phyloP scores from a whole-genome alignment of 1,140 invertebrate genomes.

The Saccostrea glomerata region DNA sequence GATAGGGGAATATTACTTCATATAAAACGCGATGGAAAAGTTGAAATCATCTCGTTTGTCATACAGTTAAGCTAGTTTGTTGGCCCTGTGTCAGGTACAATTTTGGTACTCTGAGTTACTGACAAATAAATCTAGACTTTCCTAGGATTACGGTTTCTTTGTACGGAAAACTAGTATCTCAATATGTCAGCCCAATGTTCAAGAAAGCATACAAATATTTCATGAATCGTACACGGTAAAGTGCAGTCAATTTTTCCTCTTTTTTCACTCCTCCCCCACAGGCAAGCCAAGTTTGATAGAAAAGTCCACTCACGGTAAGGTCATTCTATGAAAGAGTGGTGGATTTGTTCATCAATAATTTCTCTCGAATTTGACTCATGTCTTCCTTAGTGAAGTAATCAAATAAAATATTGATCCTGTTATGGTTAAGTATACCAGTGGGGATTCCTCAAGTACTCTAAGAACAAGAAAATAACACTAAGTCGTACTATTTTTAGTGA shows the following conservation, averaged over 20 bases:
- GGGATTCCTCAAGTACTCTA: background rate
- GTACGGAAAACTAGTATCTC: no score
- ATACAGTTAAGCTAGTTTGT: no score
- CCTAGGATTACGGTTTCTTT: no score
- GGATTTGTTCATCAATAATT: background rate
- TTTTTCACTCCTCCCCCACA: background rate
- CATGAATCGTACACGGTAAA: background rate
- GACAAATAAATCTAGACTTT: no score
- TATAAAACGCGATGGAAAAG: no score
- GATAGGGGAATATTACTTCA: no score
- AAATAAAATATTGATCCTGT: background rate
- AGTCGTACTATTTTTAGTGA: no score
- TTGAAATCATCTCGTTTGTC: no score
- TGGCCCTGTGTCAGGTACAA: no score
- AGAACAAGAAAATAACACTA: background rate
- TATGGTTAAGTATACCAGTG: background rate
- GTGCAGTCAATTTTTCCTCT: background rate
- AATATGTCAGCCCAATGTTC: no score
- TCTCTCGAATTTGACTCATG: background rate
- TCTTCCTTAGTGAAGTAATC: background rate
- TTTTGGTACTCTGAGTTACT: no score
- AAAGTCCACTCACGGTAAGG: background rate
- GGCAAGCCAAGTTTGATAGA: background rate
- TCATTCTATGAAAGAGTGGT: background rate
- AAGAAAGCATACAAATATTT: no score